phyloP scores from a whole-genome alignment of 2,113 vertebrate genomes.

The Chiloscyllium plagiosum region DNA sequence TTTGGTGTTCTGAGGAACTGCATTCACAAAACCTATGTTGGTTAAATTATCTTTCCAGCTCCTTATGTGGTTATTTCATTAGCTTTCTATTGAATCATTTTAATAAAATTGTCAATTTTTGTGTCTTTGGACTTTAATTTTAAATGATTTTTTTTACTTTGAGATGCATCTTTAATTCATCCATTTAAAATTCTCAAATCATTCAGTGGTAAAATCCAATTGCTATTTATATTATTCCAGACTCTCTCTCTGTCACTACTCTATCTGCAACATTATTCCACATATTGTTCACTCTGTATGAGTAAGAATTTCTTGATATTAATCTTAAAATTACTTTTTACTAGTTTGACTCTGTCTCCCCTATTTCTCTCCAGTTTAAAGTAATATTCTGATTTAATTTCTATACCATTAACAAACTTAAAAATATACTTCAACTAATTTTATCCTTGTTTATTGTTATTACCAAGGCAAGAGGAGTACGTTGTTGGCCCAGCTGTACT shows the following conservation, averaged over 20 bases:
- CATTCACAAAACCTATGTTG: background rate
- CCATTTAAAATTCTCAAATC: background rate
- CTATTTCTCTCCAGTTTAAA: background rate
- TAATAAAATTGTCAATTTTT: conserved; percentile 9
- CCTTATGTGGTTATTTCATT: background rate
- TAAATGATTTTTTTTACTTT: background rate
- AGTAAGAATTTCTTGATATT: background rate
- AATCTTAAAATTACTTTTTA: background rate
- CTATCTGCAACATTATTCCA: background rate
- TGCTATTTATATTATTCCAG: background rate
- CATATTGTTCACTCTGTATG: background rate
- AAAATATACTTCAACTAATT: background rate
- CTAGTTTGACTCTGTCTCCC: background rate
- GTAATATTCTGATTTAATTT: background rate
- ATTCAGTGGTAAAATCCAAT: background rate
- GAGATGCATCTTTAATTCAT: background rate
- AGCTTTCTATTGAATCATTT: conserved; percentile 21
- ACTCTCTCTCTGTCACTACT: background rate
- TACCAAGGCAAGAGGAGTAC: no score
- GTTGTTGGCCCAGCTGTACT: no score
- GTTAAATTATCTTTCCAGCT: background rate
- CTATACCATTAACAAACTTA: background rate
- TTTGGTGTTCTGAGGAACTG: background rate
- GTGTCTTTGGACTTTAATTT: background rate
- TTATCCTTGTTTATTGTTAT: background rate